Evolutionary conservation across 2,113 vertebrate genomes (phyloP).

Genomic region (Scolopax mira): DNA sequence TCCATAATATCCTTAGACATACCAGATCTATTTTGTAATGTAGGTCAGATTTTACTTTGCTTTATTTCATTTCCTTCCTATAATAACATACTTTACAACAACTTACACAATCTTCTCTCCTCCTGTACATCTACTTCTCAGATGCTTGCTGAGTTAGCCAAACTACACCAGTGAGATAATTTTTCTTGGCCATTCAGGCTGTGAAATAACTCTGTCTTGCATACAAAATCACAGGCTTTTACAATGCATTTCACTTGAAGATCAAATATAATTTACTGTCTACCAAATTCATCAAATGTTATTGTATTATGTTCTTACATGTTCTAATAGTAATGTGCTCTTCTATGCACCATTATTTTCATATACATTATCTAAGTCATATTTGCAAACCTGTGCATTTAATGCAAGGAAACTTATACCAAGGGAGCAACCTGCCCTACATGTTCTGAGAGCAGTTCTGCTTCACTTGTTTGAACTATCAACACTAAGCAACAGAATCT

Average conservation of each 20-base stretch:
- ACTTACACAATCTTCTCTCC: not conserved
- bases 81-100: not conserved
- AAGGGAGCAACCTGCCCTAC: not conserved
- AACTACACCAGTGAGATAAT: not conserved
- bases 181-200: not conserved
- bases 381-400: not conserved
- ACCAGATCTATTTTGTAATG: not conserved
- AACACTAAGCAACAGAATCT: not conserved
- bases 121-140: not conserved
- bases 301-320: not conserved
- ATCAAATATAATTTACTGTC: not conserved
- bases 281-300: not conserved
- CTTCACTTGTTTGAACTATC: not conserved
- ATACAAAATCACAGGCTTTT: not conserved
- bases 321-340: not conserved
- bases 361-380: rapidly evolving
- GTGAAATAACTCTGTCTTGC: not conserved
- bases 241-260: not conserved
- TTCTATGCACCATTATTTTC: not conserved
- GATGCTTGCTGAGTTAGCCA: not conserved
- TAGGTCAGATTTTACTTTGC: not conserved
- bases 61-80: not conserved
- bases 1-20: not conserved
- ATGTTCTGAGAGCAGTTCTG: not conserved
- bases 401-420: not conserved